Conservation (phyloP, 2,797 vertebrate species). For the Loriculus beryllinus region DNA sequence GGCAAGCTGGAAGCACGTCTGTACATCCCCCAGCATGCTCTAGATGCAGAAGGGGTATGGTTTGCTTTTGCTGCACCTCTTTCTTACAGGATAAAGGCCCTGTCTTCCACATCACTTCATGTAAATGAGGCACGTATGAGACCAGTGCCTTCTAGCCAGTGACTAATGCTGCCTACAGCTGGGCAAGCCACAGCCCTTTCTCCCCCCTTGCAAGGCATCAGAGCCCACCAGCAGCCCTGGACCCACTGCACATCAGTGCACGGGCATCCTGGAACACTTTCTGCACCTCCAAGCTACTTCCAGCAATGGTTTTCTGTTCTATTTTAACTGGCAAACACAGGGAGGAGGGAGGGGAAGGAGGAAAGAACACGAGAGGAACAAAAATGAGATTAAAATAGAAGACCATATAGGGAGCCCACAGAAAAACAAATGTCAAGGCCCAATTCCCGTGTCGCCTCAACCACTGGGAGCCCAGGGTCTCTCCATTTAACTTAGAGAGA, state of each 20-base stretch:
- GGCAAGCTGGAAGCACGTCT: neutral
- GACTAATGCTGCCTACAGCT: neutral
- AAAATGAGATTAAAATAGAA: constrained; percentile 33
- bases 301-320: neutral
- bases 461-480: neutral
- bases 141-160: neutral
- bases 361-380: neutral
- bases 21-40: neutral
- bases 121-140: accelerated
- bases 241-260: neutral
- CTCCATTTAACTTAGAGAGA: neutral
- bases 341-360: neutral
- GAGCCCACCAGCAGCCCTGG: neutral
- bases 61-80: neutral
- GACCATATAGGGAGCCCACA: neutral
- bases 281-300: neutral
- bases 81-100: neutral
- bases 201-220: neutral
- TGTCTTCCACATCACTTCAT: accelerated
- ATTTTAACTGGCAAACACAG: neutral
- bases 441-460: neutral
- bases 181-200: neutral
- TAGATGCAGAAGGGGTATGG: neutral
- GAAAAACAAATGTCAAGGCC: neutral
- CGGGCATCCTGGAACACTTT: neutral